Conservation (phyloP, 92 coral and sea anemone genomes). For the Zoanthus sociatus region DNA sequence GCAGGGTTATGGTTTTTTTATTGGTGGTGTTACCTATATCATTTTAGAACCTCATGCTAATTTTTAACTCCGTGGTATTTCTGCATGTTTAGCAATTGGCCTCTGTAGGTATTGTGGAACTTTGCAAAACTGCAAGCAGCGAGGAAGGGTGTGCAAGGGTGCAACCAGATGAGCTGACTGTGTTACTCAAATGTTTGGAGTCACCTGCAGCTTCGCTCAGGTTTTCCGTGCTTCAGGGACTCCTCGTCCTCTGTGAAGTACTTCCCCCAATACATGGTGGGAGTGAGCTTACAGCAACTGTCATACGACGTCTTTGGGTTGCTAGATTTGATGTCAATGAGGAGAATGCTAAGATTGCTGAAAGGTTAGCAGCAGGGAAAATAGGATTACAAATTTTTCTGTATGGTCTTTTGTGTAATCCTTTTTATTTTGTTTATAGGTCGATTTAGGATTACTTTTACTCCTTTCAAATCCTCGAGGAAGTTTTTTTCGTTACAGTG, state of each 20-base stretch:
- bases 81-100: slow-evolving; percentile 82
- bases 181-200: slow-evolving; percentile 77
- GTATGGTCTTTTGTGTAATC: no score
- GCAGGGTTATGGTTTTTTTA: no score
- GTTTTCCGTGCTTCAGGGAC: slow-evolving; percentile 86
- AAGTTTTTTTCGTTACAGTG: no score
- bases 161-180: slow-evolving; percentile 78
- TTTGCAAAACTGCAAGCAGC: slow-evolving; percentile 91
- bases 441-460: no score
- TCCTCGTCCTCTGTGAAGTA: slow-evolving; percentile 66
- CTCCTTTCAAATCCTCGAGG: no score
- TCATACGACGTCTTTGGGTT: slow-evolving; percentile 80
- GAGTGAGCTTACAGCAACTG: slow-evolving; percentile 65
- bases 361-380: slow-evolving; percentile 63
- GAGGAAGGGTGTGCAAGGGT: slow-evolving; percentile 87
- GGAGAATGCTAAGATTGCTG: slow-evolving; percentile 85
- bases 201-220: slow-evolving; percentile 85
- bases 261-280: slow-evolving; percentile 77
- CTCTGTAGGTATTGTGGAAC: slow-evolving; percentile 82
- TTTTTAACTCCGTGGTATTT: background rate
- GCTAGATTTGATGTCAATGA: slow-evolving; percentile 91
- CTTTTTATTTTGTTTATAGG: no score
- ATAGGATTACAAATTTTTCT: no score
- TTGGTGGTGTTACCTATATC: no score
- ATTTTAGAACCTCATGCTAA: no score